Percentiles rank a stretch among this genome's conserved stretches.
Evolutionary conservation across 2,888 invertebrate genomes (phyloP).

Genomic region (Odontomyia ornata): DNA sequence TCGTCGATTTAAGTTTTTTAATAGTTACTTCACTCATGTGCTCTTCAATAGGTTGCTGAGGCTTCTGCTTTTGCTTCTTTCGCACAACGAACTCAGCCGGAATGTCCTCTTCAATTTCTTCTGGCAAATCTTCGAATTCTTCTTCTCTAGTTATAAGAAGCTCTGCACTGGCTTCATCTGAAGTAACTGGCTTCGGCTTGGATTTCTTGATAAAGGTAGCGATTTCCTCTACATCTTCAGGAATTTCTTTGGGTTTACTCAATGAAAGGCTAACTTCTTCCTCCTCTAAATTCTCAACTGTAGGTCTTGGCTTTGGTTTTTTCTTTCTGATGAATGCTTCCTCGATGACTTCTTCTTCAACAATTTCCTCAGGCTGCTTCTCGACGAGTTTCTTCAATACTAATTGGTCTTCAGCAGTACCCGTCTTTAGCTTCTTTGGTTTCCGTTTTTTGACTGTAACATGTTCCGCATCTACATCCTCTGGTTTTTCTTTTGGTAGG

Average conservation of each 20-base stretch:
- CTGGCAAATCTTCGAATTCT: slow-evolving; percentile 33
- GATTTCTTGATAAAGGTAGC: slow-evolving; percentile 62
- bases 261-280: slow-evolving; percentile 61
- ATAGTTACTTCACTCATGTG: slow-evolving; percentile 75
- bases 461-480: slow-evolving; percentile 56
- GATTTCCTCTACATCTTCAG: slow-evolving; percentile 62
- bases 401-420: slow-evolving; percentile 57
- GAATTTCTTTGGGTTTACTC: slow-evolving; percentile 59
- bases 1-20: slow-evolving; percentile 75
- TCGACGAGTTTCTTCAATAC: slow-evolving; percentile 52
- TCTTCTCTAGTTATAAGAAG: slow-evolving; percentile 58
- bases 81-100: slow-evolving; percentile 64
- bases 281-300: slow-evolving; percentile 56
- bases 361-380: slow-evolving; percentile 66
- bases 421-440: slow-evolving; percentile 57
- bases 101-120: slow-evolving; percentile 54
- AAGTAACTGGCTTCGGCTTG: slow-evolving; percentile 55
- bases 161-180: slow-evolving; percentile 62
- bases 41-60: slow-evolving; percentile 67
- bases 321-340: slow-evolving; percentile 60
- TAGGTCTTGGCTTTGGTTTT: slow-evolving; percentile 55
- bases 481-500: slow-evolving; percentile 13
- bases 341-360: slow-evolving; percentile 66
- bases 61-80: slow-evolving; percentile 65
- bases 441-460: slow-evolving; percentile 60